Percentiles rank a stretch among this genome's conserved stretches.
Evolutionary conservation across 2,797 vertebrate genomes (phyloP).

Genomic region (Urocyon cinereoargenteus): DNA sequence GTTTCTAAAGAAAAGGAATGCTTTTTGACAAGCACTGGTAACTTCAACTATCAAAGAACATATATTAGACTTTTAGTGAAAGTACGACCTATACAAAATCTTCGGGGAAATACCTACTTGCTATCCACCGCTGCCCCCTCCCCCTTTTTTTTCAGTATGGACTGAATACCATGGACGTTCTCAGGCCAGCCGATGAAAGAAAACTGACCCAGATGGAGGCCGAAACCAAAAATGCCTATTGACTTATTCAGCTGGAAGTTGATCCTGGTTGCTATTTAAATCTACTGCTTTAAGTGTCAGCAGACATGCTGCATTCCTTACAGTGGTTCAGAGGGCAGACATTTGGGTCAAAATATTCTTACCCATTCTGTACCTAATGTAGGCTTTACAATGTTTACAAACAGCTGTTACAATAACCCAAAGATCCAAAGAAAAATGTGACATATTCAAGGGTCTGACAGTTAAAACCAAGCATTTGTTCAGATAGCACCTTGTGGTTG

Average conservation of each 20-base stretch:
- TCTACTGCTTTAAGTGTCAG: constrained; percentile 81
- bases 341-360: constrained; percentile 64
- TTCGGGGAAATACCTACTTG: constrained; percentile 53
- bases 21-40: constrained; percentile 35
- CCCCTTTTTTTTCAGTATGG: constrained; percentile 33
- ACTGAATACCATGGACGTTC: constrained; percentile 75
- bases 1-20: constrained; percentile 71
- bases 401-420: constrained; percentile 87
- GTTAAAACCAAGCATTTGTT: constrained; percentile 85
- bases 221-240: constrained; percentile 80
- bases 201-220: constrained; percentile 77
- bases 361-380: constrained; percentile 64
- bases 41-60: constrained; percentile 42
- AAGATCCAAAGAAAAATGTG: constrained; percentile 84
- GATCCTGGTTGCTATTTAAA: constrained; percentile 87
- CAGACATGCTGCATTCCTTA: constrained; percentile 81
- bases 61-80: constrained; percentile 32
- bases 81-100: constrained; percentile 59
- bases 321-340: constrained; percentile 79
- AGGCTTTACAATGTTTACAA: constrained; percentile 87
- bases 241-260: constrained; percentile 81
- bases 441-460: constrained; percentile 85
- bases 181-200: constrained; percentile 85
- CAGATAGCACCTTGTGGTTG: constrained; percentile 82
- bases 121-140: not conserved